These are phyloP conservation scores for Trichogramma dendrolimi DNA, from an alignment of 2,888 invertebrate species.

Conservation along the genomic window DNA sequence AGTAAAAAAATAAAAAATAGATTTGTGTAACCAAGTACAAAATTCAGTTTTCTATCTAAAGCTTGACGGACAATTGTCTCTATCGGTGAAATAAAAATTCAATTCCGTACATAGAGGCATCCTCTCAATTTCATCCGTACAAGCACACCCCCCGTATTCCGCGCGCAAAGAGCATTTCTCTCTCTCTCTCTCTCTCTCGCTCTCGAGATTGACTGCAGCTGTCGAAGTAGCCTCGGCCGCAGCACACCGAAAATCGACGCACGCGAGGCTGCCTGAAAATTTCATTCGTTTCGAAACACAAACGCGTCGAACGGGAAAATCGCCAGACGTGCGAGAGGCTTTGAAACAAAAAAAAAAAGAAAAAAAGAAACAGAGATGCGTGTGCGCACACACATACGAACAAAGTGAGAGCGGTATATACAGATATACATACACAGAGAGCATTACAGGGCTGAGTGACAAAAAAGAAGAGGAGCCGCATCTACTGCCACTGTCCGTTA, in stretches of 20 bases:
- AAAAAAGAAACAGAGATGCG: conserved; percentile 6
- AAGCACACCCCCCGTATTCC: too few species aligned
- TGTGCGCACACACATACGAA: too few species aligned
- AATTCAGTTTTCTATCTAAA: too few species aligned
- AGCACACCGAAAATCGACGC: conserved; percentile 32
- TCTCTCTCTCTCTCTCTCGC: background rate
- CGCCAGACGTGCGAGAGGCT: conserved; percentile 6
- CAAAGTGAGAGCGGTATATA: too few species aligned
- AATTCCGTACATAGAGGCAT: conserved; percentile 3
- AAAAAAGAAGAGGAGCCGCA: background rate
- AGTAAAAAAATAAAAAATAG: background rate
- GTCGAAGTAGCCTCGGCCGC: conserved; percentile 19
- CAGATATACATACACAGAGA: too few species aligned
- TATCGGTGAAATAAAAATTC: conserved; percentile 13
- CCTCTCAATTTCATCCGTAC: too few species aligned
- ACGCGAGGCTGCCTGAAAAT: conserved; percentile 25
- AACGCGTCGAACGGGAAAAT: conserved; percentile 11
- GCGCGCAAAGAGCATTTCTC: too few species aligned
- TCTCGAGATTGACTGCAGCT: conserved; percentile 25
- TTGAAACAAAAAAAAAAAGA: background rate
- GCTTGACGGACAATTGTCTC: conserved; percentile 14
- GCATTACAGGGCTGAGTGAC: too few species aligned
- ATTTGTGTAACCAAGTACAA: too few species aligned
- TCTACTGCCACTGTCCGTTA: conserved; percentile 29
- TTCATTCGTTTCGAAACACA: conserved; percentile 15